phyloP scores from a whole-genome alignment of 2,113 vertebrate species.

The Thomomys bottae region DNA sequence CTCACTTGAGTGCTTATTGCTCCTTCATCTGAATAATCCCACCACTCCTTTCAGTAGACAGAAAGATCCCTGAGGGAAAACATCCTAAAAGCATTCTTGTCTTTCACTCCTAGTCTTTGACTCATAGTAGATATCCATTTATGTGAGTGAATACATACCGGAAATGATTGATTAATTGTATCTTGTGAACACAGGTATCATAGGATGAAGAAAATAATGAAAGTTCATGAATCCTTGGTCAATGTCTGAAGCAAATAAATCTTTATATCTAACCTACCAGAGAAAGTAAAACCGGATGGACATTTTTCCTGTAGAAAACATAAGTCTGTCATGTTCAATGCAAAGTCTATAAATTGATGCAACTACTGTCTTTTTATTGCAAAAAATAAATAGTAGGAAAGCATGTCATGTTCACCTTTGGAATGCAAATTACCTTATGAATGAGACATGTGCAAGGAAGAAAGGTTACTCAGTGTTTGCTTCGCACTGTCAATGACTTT shows the following conservation, averaged over 20 bases:
- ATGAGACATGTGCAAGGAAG: not conserved
- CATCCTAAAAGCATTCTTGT: not conserved
- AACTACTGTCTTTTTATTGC: slow-evolving; percentile 8
- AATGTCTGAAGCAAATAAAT: slow-evolving; percentile 40
- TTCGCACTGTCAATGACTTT: not conserved
- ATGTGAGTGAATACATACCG: not conserved
- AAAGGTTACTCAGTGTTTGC: not conserved
- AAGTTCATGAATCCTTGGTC: not conserved
- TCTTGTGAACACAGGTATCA: not conserved
- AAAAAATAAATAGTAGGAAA: slow-evolving; percentile 12
- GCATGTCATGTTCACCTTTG: slow-evolving; percentile 9
- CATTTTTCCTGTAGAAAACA: not conserved
- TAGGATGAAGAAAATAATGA: not conserved
- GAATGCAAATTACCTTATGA: slow-evolving; percentile 3
- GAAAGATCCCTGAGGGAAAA: not conserved
- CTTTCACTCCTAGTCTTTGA: not conserved
- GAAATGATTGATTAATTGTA: not conserved
- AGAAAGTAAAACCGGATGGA: not conserved
- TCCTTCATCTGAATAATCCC: not conserved
- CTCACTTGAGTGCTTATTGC: not conserved
- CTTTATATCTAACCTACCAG: not conserved
- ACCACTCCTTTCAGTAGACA: not conserved
- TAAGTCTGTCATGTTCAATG: not conserved
- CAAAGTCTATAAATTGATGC: not conserved
- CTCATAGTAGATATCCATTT: not conserved